Base-by-base conservation (phyloP, 30 jellyfish, hydroid and myxozoan species). In the Sanderia malayensis region DNA sequence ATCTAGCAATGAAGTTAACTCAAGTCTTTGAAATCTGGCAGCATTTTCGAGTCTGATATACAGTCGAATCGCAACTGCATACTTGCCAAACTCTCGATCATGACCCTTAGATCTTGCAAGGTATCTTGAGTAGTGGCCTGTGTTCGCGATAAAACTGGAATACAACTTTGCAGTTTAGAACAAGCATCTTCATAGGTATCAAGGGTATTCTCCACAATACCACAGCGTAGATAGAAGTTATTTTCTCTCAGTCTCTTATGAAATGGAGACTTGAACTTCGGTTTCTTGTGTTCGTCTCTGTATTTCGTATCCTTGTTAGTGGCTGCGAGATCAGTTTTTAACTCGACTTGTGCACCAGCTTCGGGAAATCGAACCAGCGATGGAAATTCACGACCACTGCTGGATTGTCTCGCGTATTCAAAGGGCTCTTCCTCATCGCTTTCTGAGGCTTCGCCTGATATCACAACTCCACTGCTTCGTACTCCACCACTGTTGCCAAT, bases 391-490 rank as follows among this genome's bases (percentile, higher is more conserved):
- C 89, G 49, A 21, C 72, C 75, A 0, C 83, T 74, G n/a, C n/a
- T n/a, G 7, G 73, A 15, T n/a, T 81, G 13, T 44, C 67, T 62
- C 10, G 55, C 58, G 45, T 79, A 71, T 25, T 71, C 94, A 46
- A 67, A 52, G 4, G 66, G 58, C 44, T 60, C 78, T 59, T 81
- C 93, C 46, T 88, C 97, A 45, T 88, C 97, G 28, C 95, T 88
- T 66, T 88, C 97, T 0, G 95, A 81, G 13, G 97, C 97, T 46
- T 88, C 97, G 66, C 97, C 97, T 19, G 97, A 88, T 1, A 88
- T 80, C 31, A 88, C 97, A 58, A 88, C 95, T 2, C 97, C 87
- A 59, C 97, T 79, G 90, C 89, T 85, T 27, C 90, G 88, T 26
- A 60, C 93, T 2, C 46, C 89, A 29, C 22, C 37, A 13, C 22